Evolutionary conservation across 2,113 vertebrate genomes (phyloP), one percentile per base, ranked within the genome.

Genomic region (Charina bottae): DNA sequence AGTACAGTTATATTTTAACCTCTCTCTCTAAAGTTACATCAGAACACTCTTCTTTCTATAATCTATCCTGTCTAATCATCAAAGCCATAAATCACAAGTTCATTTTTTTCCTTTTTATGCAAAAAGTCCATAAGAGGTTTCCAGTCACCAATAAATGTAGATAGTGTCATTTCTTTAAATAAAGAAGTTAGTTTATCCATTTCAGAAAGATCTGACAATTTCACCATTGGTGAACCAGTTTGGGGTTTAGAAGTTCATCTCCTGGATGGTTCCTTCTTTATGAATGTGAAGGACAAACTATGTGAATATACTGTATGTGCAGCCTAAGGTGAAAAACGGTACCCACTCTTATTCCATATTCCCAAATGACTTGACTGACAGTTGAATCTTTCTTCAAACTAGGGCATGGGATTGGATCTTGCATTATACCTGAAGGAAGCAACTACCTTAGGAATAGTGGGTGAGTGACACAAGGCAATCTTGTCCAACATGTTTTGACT

Each of bases 241-340:
- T 86, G 90, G 95, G 93, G 90, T 89, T 92, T 95, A 83, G 24
- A 96, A 97, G 96, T 96, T 92, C 94, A 93, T 96, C 96, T 96
- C 90, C 88, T 4, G 86, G 93, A 91, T 49, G 53, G 94, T 91
- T 95, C 15, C 84, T 62, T 93, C 55, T 95, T 96, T 97, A 90
- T 97, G 96, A 97, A 96, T 96, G 93, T 91, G 93, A 59, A 93
- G 90, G 95, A 96, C 96, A 97, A 96, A 97, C 93, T 53, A 23
- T 62, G 87, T 46, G 87, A 28, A 33, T 68, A 33, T n/a, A 26
- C 64, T 68, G n/a, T n/a, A n/a, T n/a, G n/a, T n/a, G 28, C 64
- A 68, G 28, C 13, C 28, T 68, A 28, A n/a, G 64, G n/a, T 68
- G 64, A n/a, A 68, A 68, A 68, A n/a, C 64, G 6, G 12, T 68